Evolutionary conservation across 2,113 vertebrate species (phyloP).

Genomic region (Eulemur macaco): DNA sequence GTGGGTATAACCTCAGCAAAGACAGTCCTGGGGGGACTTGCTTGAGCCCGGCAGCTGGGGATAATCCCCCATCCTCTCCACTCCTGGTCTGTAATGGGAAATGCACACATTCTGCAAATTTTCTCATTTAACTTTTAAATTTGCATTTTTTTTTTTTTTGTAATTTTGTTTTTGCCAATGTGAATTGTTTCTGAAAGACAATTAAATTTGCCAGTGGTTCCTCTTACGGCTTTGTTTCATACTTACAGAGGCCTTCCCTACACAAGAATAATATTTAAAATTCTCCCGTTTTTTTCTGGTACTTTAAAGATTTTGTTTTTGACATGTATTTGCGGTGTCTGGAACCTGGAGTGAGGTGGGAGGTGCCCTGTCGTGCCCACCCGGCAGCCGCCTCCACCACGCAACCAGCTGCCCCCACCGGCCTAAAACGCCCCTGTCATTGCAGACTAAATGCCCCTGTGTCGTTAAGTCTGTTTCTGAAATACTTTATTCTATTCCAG

Average conservation of each 20-base stretch:
- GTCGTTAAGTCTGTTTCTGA: not conserved
- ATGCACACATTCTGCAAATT: not conserved
- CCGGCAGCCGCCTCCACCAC: accelerated
- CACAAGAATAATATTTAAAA: not conserved
- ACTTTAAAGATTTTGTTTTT: not conserved
- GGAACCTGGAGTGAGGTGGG: not conserved
- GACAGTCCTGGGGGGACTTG: not conserved
- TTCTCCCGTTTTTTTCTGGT: not conserved
- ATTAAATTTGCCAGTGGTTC: not conserved
- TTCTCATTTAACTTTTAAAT: not conserved
- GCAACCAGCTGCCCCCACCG: accelerated
- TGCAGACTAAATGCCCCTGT: not conserved
- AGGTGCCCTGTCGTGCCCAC: not conserved
- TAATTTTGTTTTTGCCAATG: not conserved
- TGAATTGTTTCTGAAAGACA: not conserved
- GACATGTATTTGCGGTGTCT: not conserved
- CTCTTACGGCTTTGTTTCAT: not conserved
- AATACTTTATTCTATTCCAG: not conserved
- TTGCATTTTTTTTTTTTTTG: not conserved
- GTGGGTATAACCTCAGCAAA: not conserved
- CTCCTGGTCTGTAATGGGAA: not conserved
- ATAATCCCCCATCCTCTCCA: accelerated
- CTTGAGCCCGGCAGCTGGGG: not conserved
- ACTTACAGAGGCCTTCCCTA: not conserved
- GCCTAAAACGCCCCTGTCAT: too few species aligned